phyloP scores from a whole-genome alignment of 2,113 vertebrate genomes.

The Saguinus midas region DNA sequence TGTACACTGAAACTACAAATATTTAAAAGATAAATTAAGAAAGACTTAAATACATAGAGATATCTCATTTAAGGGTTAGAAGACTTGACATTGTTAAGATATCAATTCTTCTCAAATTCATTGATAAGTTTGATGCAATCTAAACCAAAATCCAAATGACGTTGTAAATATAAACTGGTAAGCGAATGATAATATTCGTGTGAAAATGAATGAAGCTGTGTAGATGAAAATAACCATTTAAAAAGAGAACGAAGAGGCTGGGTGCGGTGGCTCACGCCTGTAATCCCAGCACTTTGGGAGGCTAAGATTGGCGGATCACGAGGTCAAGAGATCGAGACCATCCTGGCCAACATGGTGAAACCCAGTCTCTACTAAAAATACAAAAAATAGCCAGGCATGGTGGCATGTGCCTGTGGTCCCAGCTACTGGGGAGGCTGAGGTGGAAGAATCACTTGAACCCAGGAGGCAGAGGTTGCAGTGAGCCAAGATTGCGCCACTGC shows the following conservation, averaged over 20 bases:
- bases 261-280: no score
- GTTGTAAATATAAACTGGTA: not conserved
- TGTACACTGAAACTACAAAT: not conserved
- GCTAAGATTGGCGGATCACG: no score
- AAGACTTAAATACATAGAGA: not conserved
- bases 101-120: not conserved
- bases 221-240: not conserved
- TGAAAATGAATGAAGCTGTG: not conserved
- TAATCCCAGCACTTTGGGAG: no score
- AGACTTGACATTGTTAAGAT: not conserved
- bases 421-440: no score
- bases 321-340: no score
- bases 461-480: no score
- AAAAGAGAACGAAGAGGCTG: not conserved
- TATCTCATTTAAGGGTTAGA: not conserved
- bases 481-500: no score
- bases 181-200: not conserved
- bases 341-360: no score
- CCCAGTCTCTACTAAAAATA: no score
- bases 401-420: no score
- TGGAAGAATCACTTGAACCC: no score
- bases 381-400: no score
- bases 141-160: not conserved
- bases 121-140: not conserved
- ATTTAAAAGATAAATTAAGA: not conserved